These are phyloP conservation scores for Agriopis marginaria DNA, from an alignment of 2,888 invertebrate species.

Conservation along the genomic window DNA sequence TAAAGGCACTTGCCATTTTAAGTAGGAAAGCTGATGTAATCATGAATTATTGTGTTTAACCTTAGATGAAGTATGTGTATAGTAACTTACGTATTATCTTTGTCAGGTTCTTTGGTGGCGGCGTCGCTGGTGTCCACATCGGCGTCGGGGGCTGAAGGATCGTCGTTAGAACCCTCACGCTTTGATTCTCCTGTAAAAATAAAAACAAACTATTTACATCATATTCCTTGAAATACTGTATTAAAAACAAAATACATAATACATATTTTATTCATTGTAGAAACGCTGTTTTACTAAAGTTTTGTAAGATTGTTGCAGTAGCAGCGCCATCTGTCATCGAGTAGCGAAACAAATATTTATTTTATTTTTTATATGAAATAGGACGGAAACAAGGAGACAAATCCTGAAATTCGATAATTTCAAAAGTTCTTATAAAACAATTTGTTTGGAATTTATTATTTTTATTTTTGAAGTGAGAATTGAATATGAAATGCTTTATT, in stretches of 20 bases:
- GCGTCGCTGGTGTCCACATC: slow-evolving; percentile 71
- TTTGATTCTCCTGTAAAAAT: slow-evolving; percentile 69
- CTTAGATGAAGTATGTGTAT: not conserved
- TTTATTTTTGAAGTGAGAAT: no score
- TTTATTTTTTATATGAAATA: no score
- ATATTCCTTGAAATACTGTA: not conserved
- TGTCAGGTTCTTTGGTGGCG: slow-evolving; percentile 72
- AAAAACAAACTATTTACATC: not conserved
- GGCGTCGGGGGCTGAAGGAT: slow-evolving; percentile 71
- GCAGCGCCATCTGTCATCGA: slow-evolving; percentile 46
- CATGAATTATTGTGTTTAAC: not conserved
- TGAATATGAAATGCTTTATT: no score
- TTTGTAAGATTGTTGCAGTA: not conserved
- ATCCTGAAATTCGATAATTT: no score
- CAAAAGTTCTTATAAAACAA: no score
- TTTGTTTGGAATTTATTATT: no score
- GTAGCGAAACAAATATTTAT: slow-evolving; percentile 20
- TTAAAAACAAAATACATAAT: no score
- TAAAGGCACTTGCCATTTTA: no score
- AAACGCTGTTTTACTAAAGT: not conserved
- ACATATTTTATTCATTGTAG: not conserved
- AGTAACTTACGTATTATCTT: slow-evolving; percentile 64
- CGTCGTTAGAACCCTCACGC: slow-evolving; percentile 78
- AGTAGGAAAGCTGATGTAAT: not conserved
- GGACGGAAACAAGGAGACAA: no score